Conservation (phyloP, 1,140 invertebrate genomes). For the Battus philenor region DNA sequence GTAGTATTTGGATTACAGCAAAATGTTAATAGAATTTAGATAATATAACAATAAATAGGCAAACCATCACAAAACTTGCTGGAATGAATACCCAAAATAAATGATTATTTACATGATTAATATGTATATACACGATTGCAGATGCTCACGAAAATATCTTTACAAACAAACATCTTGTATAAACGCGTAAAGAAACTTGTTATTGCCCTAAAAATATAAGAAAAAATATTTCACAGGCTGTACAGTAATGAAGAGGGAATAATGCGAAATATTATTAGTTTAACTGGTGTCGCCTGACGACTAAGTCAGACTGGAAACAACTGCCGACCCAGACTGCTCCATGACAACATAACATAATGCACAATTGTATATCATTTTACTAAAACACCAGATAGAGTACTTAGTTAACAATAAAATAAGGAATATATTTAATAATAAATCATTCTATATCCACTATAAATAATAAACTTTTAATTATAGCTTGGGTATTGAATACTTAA, state of each 20-base stretch:
- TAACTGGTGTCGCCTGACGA: too few species aligned
- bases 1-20: slow-evolving; percentile 10
- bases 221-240: slow-evolving; percentile 2
- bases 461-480: too few species aligned
- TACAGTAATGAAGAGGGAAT: not conserved
- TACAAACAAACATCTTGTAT: slow-evolving; percentile 3
- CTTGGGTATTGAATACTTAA: too few species aligned
- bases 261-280: too few species aligned
- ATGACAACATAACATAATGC: too few species aligned
- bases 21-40: not conserved
- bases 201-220: slow-evolving; percentile 9
- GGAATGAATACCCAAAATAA: slow-evolving; percentile 14
- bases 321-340: too few species aligned
- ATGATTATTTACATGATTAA: slow-evolving; percentile 11
- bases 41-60: slow-evolving; percentile 5
- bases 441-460: too few species aligned
- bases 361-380: too few species aligned
- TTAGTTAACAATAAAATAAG: too few species aligned
- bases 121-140: slow-evolving; percentile 12
- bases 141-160: not conserved
- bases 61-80: slow-evolving; percentile 8
- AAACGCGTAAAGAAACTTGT: slow-evolving; percentile 3
- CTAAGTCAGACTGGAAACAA: too few species aligned
- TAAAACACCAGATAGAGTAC: too few species aligned
- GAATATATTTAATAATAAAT: too few species aligned